Conservation (phyloP, 2,797 vertebrate species). For the Selene dorsalis region DNA sequence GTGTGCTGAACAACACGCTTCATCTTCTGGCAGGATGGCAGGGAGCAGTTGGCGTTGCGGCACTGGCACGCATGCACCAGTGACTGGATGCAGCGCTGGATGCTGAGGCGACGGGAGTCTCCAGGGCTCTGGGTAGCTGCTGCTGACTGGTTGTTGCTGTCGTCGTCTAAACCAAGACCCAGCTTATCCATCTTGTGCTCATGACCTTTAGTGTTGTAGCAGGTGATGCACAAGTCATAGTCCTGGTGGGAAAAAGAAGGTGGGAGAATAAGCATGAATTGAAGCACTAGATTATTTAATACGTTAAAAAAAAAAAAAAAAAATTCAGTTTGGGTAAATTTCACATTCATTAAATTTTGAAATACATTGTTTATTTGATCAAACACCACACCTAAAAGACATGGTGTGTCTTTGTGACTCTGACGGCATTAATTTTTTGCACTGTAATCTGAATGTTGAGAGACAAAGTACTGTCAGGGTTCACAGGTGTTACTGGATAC, state of each 20-base stretch:
- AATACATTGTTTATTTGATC: neutral
- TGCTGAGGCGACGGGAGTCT: conserved; percentile 96
- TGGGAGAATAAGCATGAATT: neutral
- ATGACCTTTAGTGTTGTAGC: conserved; percentile 97
- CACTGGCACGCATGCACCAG: conserved; percentile 98
- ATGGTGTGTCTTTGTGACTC: neutral
- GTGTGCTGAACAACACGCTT: conserved; percentile 98
- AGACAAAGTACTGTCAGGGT: neutral
- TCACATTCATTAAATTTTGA: neutral
- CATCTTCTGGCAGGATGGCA: conserved; percentile 99
- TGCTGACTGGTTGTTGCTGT: conserved; percentile 93
- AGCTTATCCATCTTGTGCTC: conserved; percentile 99
- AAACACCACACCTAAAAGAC: too few species aligned
- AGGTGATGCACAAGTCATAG: conserved; percentile 98
- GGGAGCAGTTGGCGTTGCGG: conserved; percentile 97
- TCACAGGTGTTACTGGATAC: neutral
- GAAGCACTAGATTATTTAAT: neutral
- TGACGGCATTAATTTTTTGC: neutral
- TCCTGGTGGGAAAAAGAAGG: conserved; percentile 82
- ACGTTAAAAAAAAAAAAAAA: neutral
- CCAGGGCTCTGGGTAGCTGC: conserved; percentile 94
- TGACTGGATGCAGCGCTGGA: conserved; percentile 98
- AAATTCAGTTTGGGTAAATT: neutral
- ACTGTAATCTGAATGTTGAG: neutral
- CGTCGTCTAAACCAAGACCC: conserved; percentile 95